Conservation (phyloP, 2,797 vertebrate species). For the Hydrocynus forskahlii region DNA sequence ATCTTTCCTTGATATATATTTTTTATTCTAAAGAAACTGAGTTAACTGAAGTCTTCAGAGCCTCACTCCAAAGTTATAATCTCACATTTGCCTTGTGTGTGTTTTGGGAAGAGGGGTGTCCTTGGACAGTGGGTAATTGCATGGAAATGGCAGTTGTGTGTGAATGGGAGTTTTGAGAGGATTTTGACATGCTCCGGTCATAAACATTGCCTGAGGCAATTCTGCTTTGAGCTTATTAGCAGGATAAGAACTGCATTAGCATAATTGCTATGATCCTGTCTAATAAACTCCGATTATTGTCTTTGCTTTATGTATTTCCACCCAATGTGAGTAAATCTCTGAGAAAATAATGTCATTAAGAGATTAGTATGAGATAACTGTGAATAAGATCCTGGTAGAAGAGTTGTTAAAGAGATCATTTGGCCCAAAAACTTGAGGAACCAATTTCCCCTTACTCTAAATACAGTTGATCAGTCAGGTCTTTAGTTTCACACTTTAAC, state of each 20-base stretch:
- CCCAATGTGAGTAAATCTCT: background rate
- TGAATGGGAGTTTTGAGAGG: background rate
- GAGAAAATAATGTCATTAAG: slow-evolving; percentile 5
- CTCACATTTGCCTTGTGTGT: slow-evolving; percentile 15
- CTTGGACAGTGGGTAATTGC: background rate
- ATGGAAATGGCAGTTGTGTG: background rate
- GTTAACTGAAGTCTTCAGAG: slow-evolving; percentile 2
- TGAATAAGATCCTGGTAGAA: background rate
- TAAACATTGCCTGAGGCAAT: background rate
- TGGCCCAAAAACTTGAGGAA: background rate
- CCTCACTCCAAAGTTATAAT: background rate
- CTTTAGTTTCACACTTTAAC: too few species aligned
- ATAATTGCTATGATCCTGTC: slow-evolving; percentile 15
- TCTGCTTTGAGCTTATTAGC: slow-evolving; percentile 15
- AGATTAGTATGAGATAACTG: background rate
- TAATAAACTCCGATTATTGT: slow-evolving; percentile 21
- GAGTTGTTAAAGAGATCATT: background rate
- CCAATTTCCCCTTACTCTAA: background rate
- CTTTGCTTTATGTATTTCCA: slow-evolving; percentile 11
- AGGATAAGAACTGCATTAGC: background rate
- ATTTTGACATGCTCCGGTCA: background rate
- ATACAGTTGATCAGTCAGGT: background rate
- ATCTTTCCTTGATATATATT: background rate
- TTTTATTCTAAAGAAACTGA: slow-evolving; percentile 34
- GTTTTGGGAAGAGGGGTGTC: slow-evolving; percentile 1